Evolutionary conservation across 1,140 invertebrate species (phyloP).

Genomic region (Anastatus disparis): DNA sequence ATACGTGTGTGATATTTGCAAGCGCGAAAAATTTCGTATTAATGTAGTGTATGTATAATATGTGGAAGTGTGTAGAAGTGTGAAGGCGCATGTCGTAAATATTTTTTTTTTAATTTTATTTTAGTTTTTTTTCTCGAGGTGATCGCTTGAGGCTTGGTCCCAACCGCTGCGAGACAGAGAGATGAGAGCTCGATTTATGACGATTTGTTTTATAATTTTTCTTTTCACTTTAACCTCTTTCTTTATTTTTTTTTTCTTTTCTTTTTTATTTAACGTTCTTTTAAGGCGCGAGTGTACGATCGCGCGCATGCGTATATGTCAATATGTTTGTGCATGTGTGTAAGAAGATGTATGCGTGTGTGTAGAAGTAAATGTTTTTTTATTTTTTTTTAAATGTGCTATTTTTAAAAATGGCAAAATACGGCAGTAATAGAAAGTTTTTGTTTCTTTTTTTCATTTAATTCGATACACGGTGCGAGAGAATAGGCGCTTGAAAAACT

Average conservation of each 20-base stretch:
- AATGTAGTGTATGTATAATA: not conserved
- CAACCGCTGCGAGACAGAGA: slow-evolving; percentile 48
- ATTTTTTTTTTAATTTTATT: not conserved
- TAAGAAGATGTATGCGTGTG: not conserved
- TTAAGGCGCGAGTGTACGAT: not conserved
- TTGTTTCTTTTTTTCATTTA: too few relatives aligned
- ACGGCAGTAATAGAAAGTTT: slow-evolving; percentile 36
- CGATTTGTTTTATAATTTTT: not conserved
- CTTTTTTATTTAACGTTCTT: not conserved
- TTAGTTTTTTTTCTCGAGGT: not conserved
- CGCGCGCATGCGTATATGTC: too few relatives aligned
- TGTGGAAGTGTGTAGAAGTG: not conserved
- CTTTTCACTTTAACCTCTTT: too few relatives aligned
- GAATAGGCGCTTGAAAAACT: slow-evolving; percentile 30
- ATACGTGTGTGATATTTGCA: not conserved
- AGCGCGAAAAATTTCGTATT: not conserved
- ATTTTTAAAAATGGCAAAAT: slow-evolving; percentile 17
- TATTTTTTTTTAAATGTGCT: too few relatives aligned
- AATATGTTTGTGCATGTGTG: not conserved
- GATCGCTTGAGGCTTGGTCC: slow-evolving; percentile 45
- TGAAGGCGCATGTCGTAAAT: not conserved
- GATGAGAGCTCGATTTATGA: slow-evolving; percentile 33
- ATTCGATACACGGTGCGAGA: slow-evolving; percentile 19
- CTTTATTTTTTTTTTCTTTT: slow-evolving; percentile 6
- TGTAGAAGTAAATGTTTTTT: too few relatives aligned